phyloP scores from a whole-genome alignment of 23 tunicate species.

The Phallusia fumigata region DNA sequence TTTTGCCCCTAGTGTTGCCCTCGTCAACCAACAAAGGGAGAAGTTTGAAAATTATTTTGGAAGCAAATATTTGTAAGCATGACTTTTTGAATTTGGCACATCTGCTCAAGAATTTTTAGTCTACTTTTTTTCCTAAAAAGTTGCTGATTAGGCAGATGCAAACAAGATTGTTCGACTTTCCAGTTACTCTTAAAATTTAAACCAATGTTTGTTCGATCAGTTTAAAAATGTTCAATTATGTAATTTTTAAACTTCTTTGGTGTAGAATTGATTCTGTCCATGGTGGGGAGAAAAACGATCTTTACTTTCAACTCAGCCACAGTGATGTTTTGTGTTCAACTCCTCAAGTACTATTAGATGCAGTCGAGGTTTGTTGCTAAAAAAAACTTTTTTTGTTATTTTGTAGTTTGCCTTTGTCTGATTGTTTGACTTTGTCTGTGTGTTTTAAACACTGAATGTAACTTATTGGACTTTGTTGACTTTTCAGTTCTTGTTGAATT shows the following conservation, averaged over 20 bases:
- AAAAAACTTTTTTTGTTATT: too few relatives aligned
- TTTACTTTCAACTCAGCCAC: not conserved
- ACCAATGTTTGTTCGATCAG: too few relatives aligned
- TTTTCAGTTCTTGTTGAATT: not conserved
- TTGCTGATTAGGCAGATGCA: too few relatives aligned
- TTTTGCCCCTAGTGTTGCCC: conserved; percentile 46
- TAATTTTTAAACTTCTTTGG: not conserved
- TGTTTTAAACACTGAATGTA: not conserved
- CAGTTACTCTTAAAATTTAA: too few relatives aligned
- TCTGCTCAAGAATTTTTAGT: too few relatives aligned
- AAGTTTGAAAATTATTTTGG: conserved; percentile 27
- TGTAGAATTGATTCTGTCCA: not conserved
- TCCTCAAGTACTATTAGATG: not conserved
- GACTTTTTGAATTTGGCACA: too few relatives aligned
- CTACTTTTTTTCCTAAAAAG: too few relatives aligned
- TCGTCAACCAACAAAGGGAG: conserved; percentile 49
- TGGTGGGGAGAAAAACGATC: not conserved
- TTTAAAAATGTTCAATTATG: too few relatives aligned
- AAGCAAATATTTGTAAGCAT: conserved; percentile 17
- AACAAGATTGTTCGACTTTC: too few relatives aligned
- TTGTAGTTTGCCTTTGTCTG: not conserved
- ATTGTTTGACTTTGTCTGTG: not conserved
- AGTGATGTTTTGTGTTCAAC: not conserved
- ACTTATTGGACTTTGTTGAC: not conserved
- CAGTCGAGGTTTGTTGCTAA: not conserved